These are phyloP conservation scores for Barbus barbus DNA, from an alignment of 2,113 vertebrate genomes.

Conservation along the genomic window DNA sequence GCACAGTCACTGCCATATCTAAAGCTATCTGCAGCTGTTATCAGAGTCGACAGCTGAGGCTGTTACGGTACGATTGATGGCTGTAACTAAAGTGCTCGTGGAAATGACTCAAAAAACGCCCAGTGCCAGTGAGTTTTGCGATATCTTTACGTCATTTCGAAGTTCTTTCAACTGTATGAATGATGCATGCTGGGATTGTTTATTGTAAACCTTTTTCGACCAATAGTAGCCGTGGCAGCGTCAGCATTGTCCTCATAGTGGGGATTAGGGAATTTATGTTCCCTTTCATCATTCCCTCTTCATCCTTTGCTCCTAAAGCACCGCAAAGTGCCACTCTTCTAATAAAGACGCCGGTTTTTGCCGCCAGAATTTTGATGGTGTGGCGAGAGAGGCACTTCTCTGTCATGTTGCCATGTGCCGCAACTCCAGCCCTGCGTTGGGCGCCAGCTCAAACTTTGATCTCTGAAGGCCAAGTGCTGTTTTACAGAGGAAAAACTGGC, in stretches of 20 bases:
- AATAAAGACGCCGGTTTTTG: conserved; percentile 66
- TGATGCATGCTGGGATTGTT: conserved; percentile 37
- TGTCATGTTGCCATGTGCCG: conserved; percentile 55
- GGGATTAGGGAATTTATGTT: not conserved
- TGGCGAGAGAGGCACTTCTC: conserved; percentile 63
- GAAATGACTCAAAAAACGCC: not conserved
- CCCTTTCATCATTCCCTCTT: not conserved
- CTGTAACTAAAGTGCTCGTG: conserved; percentile 20
- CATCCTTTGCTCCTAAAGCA: not conserved
- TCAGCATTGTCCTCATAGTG: not conserved
- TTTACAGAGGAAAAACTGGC: not conserved
- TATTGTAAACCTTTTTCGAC: conserved; percentile 3
- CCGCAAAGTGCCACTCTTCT: conserved; percentile 48
- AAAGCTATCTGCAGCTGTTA: conserved; percentile 45
- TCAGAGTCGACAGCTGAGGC: conserved; percentile 48
- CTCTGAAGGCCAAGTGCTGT: conserved; percentile 59
- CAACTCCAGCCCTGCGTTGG: conserved; percentile 63
- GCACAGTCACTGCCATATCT: conserved; percentile 37
- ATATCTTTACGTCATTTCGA: conserved; percentile 19
- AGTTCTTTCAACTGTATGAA: conserved; percentile 34
- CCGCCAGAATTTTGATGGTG: conserved; percentile 58
- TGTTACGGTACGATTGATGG: conserved; percentile 49
- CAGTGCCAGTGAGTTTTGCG: not conserved
- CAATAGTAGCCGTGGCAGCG: conserved; percentile 18
- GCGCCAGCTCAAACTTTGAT: conserved; percentile 67